These are phyloP conservation scores for Melopsittacus undulatus DNA, from an alignment of 2,797 vertebrate genomes.

Conservation along the genomic window DNA sequence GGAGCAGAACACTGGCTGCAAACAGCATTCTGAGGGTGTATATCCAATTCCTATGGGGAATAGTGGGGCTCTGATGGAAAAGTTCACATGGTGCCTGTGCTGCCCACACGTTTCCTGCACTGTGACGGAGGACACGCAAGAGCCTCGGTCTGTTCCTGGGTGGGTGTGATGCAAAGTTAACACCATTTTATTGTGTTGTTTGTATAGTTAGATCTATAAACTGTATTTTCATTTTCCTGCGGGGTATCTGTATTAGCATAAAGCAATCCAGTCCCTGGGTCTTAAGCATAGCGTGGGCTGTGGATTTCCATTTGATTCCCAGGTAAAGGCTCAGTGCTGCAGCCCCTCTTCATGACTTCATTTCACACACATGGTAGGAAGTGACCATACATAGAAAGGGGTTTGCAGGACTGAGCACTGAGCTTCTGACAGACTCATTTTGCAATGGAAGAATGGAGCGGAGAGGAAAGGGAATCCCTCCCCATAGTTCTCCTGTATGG, in stretches of 20 bases:
- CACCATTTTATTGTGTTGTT: not conserved
- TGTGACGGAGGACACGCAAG: fast-evolving
- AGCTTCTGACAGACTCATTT: not conserved
- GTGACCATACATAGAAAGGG: not conserved
- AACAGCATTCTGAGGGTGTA: not conserved
- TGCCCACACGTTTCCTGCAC: not conserved
- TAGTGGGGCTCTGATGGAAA: not conserved
- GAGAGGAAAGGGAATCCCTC: not conserved
- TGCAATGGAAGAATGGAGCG: not conserved
- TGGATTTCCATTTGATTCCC: not conserved
- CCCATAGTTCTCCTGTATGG: not conserved
- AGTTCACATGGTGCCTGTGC: not conserved
- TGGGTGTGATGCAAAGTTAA: not conserved
- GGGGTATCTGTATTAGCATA: not conserved
- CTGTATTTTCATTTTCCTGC: not conserved
- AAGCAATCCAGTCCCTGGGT: not conserved
- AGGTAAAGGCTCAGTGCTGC: not conserved
- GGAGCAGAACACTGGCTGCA: not conserved
- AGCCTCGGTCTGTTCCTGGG: not conserved
- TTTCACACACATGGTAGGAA: too few species aligned
- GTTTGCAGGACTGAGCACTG: not conserved
- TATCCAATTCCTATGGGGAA: not conserved
- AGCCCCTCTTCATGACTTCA: too few species aligned
- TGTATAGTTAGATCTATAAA: not conserved
- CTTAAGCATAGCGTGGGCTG: not conserved